Percentiles rank a stretch among this genome's conserved stretches.
Conservation (phyloP, 2,113 vertebrate genomes). For the Piliocolobus tephrosceles region DNA sequence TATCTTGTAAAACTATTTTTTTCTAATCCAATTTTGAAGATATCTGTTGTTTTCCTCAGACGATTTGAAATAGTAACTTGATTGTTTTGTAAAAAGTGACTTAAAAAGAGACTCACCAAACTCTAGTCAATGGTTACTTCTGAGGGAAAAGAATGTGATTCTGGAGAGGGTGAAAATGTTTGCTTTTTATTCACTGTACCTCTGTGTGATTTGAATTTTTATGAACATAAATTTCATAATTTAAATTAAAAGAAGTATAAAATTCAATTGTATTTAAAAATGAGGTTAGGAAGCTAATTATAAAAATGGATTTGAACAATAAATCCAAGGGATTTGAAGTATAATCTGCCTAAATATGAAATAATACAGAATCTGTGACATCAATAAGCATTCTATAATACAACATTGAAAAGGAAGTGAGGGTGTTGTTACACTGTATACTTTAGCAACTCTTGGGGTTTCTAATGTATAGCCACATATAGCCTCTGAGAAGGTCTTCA, state of each 20-base stretch:
- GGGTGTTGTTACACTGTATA: neutral
- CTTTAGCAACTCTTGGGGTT: neutral
- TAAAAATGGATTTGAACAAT: neutral
- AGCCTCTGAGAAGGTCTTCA: neutral
- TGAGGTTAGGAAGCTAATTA: neutral
- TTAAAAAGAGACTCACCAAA: neutral
- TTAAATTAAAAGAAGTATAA: neutral
- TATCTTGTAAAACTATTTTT: neutral
- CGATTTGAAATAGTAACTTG: neutral
- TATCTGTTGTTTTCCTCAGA: neutral
- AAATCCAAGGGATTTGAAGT: neutral
- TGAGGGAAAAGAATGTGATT: neutral
- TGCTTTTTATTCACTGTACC: neutral
- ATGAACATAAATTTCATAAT: slow-evolving; percentile 10
- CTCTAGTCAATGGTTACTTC: neutral
- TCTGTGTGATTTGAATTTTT: neutral
- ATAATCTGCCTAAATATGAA: neutral
- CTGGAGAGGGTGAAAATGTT: neutral
- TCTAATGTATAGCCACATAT: neutral
- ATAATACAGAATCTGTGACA: neutral
- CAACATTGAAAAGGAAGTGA: neutral
- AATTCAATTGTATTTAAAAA: slow-evolving; percentile 1
- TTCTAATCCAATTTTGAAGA: neutral
- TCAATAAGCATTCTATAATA: neutral
- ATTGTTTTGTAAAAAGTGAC: neutral